Base-by-base conservation (phyloP, 2,113 vertebrate genomes). In the Carassius auratus region DNA sequence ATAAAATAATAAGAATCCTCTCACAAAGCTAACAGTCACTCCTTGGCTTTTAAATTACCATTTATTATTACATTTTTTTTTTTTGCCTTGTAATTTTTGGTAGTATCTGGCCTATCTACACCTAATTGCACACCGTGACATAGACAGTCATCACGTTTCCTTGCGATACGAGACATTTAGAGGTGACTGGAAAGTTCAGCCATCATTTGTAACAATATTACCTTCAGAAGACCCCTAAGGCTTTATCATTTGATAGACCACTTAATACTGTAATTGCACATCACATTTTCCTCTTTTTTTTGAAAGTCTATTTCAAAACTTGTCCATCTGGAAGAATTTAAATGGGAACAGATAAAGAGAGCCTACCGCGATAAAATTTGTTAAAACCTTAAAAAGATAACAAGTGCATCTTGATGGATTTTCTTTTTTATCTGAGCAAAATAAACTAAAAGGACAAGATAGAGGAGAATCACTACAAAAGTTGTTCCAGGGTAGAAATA, bases 291-390 rank as follows among this genome's bases (percentile, higher is more conserved):
- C 76, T 87, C 84, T 15, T 55, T 15, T 15, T 30, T 84, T 85
- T 89, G 87, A 89, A 86, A 86, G 79, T 81, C 83, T 57, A 89
- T 92, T 90, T 90, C 85, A 66, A 80, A 93, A 93, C 86, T 92
- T 93, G 92, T 91, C 90, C 87, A 86, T 55, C 19, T 83, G 88
- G 90, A 92, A 88, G 90, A 92, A 94, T 92, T 91, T 90, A 88
- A 93, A 94, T 91, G 90, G 88, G 82, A 73, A 86, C 80, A 89
- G 92, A 93, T 94, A 93, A 93, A 89, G 87, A 82, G 81, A 84
- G 69, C 12, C 59, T 83, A 89, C 76, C 85, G 66, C 90, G 91
- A 90, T 84, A 88, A 87, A 86, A 88, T 91, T 91, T 88, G 92
- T 92, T 90, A 73, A 88, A 83, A 78, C 79, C 78, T 55, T 48